Evolutionary conservation across 2,797 vertebrate genomes (phyloP), one percentile per base, ranked within the genome.

Genomic region (Apogon hyalosoma): DNA sequence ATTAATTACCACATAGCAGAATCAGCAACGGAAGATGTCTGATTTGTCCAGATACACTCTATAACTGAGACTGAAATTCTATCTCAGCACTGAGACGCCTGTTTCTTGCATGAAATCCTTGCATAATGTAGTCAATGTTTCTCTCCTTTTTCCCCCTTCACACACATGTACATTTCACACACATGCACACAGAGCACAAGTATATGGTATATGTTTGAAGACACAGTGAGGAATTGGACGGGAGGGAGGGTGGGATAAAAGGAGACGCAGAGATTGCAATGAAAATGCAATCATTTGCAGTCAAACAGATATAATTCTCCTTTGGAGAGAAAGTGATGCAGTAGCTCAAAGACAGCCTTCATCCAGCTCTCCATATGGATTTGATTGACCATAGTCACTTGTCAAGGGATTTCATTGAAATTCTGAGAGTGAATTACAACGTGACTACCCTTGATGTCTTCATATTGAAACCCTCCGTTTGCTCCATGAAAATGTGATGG

Each of bases 241-340:
- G 74, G 82, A 65, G 78, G 56, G 57, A 47, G 57, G 41, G 45
- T 11, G 4, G 75, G 83, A 91, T 92, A 79, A 91, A 91, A 89
- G 87, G 59, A 80, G 81, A 84, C 21, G 8, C 59, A 57, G 69
- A 81, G 83, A 91, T 87, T 80, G 85, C 83, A 87, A 78, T 86
- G 81, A 90, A 90, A 91, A 91, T 88, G 79, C 79, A 90, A 88
- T 91, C 84, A 91, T 91, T 92, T 92, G 86, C 85, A 82, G 87
- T 90, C 73, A 61, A 73, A 88, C 77, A 72, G 79, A 89, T 86
- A 79, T 90, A 81, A 85, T 88, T 90, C 83, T 82, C 74, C 69
- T 85, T 79, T 74, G 73, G 77, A 80, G 45, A 38, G 46, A 79
- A 64, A 72, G 69, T 69, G 80, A 85, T 75, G 77, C 46, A 1